Evolutionary conservation across 1,140 invertebrate species (phyloP), one percentile per base, ranked within the genome.

Genomic region (Liolophura sinensis): DNA sequence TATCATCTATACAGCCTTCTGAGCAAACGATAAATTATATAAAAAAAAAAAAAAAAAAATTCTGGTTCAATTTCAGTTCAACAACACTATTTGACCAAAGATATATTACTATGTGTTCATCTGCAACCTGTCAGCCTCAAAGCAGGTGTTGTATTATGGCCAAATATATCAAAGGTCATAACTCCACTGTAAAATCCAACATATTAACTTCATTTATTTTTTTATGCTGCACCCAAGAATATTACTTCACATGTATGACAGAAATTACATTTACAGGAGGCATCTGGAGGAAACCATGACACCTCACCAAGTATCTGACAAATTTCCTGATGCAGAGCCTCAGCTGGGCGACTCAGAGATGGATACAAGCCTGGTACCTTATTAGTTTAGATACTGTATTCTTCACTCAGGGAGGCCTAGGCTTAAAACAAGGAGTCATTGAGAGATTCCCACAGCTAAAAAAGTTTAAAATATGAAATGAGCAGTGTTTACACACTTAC

Each of bases 401-500:
- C n/a, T n/a, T n/a, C n/a, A n/a, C n/a, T n/a, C n/a, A n/a, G n/a
- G n/a, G n/a, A n/a, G n/a, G n/a, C n/a, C n/a, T n/a, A n/a, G n/a
- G n/a, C n/a, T n/a, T n/a, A n/a, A n/a, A n/a, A n/a, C n/a, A n/a
- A n/a, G n/a, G n/a, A n/a, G n/a, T n/a, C n/a, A n/a, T n/a, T n/a
- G n/a, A n/a, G n/a, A n/a, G n/a, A n/a, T n/a, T n/a, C n/a, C n/a
- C n/a, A n/a, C n/a, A n/a, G n/a, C n/a, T n/a, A n/a, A n/a, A n/a
- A n/a, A n/a, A 40, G 31, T 3, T 3, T 40, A 40, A 40, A 40
- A 40, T 9, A 40, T 59, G 57, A n/a, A n/a, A 31, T 31, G 18
- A 22, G 57, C 27, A 59, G 31, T 9, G 9, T 40, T 9, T 40
- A 9, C 3, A 40, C 31, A 75, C 75, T 71, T 74, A 80, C 78